Percentiles rank a stretch among this genome's conserved stretches.
Evolutionary conservation across 2,797 vertebrate genomes (phyloP).

Genomic region (Sebastes diploproa): DNA sequence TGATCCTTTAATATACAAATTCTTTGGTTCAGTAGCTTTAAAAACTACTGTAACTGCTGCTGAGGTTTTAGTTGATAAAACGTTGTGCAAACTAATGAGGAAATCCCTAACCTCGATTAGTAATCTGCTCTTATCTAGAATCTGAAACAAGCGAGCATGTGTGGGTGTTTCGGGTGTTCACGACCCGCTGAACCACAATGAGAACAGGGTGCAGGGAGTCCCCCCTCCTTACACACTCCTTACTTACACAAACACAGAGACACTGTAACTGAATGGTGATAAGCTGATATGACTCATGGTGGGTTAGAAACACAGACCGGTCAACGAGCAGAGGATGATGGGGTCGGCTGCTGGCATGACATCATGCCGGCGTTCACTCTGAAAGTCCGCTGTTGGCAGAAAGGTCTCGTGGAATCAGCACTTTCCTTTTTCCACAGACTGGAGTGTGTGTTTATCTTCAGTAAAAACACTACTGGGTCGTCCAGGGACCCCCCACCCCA

Average conservation of each 20-base stretch:
- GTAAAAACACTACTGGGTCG: slow-evolving; percentile 31
- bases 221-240: slow-evolving; percentile 4
- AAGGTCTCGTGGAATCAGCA: slow-evolving; percentile 53
- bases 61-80: not conserved
- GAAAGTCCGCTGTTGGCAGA: slow-evolving; percentile 55
- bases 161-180: slow-evolving; percentile 33
- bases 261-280: slow-evolving; percentile 27
- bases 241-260: slow-evolving; percentile 38
- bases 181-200: slow-evolving; percentile 45
- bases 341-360: slow-evolving; percentile 46
- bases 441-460: slow-evolving; percentile 33
- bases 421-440: slow-evolving; percentile 53
- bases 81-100: not conserved
- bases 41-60: not conserved
- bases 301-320: slow-evolving; percentile 41
- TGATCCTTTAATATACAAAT: not conserved
- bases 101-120: not conserved
- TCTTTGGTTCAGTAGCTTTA: not conserved
- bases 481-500: slow-evolving; percentile 6
- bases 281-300: slow-evolving; percentile 48
- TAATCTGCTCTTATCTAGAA: slow-evolving; percentile 31
- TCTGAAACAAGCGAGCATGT: not conserved
- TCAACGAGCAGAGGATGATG: slow-evolving; percentile 45
- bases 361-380: slow-evolving; percentile 51
- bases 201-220: not conserved